phyloP scores from a whole-genome alignment of 2,113 vertebrate genomes.

The Ageneiosus marmoratus region DNA sequence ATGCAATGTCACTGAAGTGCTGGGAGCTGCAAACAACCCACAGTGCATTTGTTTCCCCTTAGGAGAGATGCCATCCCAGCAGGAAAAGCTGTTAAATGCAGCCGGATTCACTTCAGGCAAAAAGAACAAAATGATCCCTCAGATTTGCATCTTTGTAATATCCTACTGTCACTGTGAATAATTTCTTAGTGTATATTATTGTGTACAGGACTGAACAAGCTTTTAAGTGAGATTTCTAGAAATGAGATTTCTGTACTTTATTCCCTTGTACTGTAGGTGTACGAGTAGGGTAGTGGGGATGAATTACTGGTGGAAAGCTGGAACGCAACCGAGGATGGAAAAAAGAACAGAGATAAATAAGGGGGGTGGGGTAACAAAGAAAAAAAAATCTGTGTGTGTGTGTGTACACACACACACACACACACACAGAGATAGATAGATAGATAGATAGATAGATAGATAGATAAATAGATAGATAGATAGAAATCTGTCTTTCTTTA shows the following conservation, averaged over 20 bases:
- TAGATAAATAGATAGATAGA: no score
- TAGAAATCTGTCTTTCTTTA: no score
- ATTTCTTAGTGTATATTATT: background rate
- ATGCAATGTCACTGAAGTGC: background rate
- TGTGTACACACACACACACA: no score
- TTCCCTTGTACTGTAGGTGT: background rate
- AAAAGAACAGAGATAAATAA: background rate
- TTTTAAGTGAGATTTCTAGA: conserved; percentile 29
- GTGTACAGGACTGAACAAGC: background rate
- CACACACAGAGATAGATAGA: no score
- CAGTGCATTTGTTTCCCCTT: conserved; percentile 12
- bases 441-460: no score
- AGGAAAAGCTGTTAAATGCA: conserved; percentile 23
- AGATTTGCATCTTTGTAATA: background rate
- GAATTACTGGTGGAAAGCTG: conserved; percentile 1
- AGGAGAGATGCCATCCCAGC: conserved; percentile 13
- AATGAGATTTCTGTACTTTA: background rate
- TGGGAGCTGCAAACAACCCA: background rate
- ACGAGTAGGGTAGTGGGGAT: background rate
- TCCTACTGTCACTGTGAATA: background rate
- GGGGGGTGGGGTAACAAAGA: fast-evolving
- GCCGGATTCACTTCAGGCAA: conserved; percentile 17
- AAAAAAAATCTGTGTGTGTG: background rate
- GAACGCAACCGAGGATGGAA: background rate
- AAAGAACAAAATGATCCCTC: background rate